Percentiles rank a stretch among this genome's conserved stretches.
phyloP scores from a whole-genome alignment of 2,797 vertebrate species.

The Tarsius wallacei region DNA sequence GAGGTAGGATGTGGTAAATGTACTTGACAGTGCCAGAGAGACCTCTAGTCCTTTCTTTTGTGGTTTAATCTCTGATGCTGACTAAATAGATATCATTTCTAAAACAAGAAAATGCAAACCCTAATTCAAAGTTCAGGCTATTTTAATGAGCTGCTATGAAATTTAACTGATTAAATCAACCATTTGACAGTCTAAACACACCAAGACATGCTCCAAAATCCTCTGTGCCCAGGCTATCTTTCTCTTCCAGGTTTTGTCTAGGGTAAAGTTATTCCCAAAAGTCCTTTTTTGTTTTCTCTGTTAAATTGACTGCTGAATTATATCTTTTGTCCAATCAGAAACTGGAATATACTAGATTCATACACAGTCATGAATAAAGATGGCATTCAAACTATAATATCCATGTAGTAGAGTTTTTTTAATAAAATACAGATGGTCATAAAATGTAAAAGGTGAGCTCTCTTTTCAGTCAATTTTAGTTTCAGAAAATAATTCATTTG shows the following conservation, averaged over 20 bases:
- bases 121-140: background rate
- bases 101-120: background rate
- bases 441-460: background rate
- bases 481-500: slow-evolving; percentile 52
- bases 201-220: background rate
- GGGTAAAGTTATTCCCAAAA: background rate
- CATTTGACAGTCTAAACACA: background rate
- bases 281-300: background rate
- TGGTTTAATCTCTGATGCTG: background rate
- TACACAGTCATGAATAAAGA: slow-evolving; percentile 7
- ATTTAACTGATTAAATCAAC: background rate
- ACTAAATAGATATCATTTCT: background rate
- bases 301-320: background rate
- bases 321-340: background rate
- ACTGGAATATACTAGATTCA: background rate
- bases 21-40: background rate
- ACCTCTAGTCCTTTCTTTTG: background rate
- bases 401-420: background rate
- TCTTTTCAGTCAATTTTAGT: background rate
- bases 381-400: background rate
- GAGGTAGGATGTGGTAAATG: background rate
- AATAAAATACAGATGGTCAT: background rate
- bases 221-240: background rate
- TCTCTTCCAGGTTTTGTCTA: background rate
- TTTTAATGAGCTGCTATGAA: background rate